Percentiles rank a stretch among this genome's conserved stretches.
Evolutionary conservation across 1,140 invertebrate genomes (phyloP).

Genomic region (Mya arenaria): DNA sequence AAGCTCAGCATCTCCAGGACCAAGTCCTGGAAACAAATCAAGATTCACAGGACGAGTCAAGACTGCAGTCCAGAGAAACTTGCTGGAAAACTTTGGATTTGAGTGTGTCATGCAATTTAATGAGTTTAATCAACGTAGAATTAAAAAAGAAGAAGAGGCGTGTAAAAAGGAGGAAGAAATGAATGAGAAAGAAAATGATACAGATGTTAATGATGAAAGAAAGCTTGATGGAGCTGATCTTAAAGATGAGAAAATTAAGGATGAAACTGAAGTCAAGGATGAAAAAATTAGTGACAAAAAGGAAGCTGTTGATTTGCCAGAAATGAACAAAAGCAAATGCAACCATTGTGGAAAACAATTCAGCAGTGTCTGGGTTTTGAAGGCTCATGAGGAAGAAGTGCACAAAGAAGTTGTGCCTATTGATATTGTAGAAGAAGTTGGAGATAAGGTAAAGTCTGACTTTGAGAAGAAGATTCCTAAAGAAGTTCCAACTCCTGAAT

Average conservation of each 20-base stretch:
- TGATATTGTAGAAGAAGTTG: conserved; percentile 94
- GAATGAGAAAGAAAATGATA: conserved; percentile 55
- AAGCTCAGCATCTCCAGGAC: conserved; percentile 50
- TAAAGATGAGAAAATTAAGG: conserved; percentile 3
- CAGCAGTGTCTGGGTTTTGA: conserved; percentile 97
- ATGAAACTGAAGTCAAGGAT: conserved; percentile 49
- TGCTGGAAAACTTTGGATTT: conserved; percentile 96
- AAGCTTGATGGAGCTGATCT: conserved; percentile 58
- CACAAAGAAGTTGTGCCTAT: conserved; percentile 94
- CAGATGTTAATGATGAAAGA: conserved; percentile 36
- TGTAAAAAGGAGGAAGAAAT: conserved; percentile 63
- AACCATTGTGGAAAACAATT: conserved; percentile 96
- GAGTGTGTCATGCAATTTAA: conserved; percentile 98
- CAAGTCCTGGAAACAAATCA: conserved; percentile 83
- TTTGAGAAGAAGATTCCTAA: conserved; percentile 77
- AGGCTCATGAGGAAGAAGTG: conserved; percentile 97
- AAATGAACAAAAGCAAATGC: conserved; percentile 88
- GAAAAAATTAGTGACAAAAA: conserved; percentile 63
- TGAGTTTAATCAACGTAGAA: conserved; percentile 90
- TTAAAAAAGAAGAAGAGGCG: conserved; percentile 78
- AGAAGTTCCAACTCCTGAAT: conserved; percentile 47
- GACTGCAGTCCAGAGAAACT: conserved; percentile 93
- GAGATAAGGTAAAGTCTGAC: conserved; percentile 86
- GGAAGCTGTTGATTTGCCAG: conserved; percentile 82
- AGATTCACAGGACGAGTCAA: conserved; percentile 79